Base-by-base conservation (phyloP, 2,888 invertebrate species). In the Drosophila putrida region DNA sequence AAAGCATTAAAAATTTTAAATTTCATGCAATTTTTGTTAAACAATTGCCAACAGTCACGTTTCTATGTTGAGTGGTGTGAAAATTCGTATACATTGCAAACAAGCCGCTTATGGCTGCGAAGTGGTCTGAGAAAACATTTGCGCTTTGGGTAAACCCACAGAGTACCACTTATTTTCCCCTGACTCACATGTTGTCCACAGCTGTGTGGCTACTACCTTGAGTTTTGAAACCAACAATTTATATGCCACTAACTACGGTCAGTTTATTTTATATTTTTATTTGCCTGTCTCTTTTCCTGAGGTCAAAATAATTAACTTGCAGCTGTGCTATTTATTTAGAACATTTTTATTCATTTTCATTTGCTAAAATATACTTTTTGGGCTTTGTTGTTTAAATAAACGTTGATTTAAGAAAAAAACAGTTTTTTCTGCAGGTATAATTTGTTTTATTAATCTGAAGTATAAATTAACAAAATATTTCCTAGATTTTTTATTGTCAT, bases 161-260 rank as follows among this genome's bases (percentile, higher is more conserved):
- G 47, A 47, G 28, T 31, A 15, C 58, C 36, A 57, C 57, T 25
- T 15, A 13, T 31, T 39, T 44, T 9, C 20, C 5, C n/a, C 13
- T 41, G 31, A n/a, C 20, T 36, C 46, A 57, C 10, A 46, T 57
- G 39, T 10, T 41, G 39, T 25, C 57, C 57, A 57, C 44, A 46
- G 36, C 31, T 31, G 28, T 39, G 57, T 47, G 58, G 47, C n/a
- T 44, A 15, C 20, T 20, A n/a, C 13, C 36, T 58, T 58, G 20
- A 47, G 47, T 47, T 47, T 47, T 58, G 46, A 55, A 46, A 39
- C 38, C 27, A 36, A 47, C 35, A 47, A 39, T 38, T 36, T 58
- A 38, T 38, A 15, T 8, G 9, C 36, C 38, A 58, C 46, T 38
- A 58, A 38, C 28, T 46, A 46, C 20, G 46, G 57, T 46, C 55